These are phyloP conservation scores for Enteromius mattozi DNA, from an alignment of 2,797 vertebrate genomes.

Conservation along the genomic window DNA sequence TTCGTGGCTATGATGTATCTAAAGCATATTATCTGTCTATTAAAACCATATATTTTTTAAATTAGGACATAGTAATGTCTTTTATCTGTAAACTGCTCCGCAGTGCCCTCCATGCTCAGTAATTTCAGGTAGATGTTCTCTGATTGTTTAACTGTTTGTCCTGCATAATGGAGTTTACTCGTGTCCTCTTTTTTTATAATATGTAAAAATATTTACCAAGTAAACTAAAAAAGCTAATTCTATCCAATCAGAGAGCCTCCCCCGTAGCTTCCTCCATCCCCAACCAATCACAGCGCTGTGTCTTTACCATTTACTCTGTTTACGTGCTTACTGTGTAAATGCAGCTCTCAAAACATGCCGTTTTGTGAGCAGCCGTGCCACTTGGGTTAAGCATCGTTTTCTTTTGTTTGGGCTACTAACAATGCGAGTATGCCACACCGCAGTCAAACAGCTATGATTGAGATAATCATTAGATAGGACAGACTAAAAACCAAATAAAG, in stretches of 20 bases:
- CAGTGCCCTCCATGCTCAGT: background rate
- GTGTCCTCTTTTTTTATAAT: background rate
- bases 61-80: background rate
- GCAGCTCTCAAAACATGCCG: background rate
- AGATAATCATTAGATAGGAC: conserved; percentile 32
- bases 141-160: background rate
- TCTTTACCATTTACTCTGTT: conserved; percentile 19
- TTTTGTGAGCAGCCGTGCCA: background rate
- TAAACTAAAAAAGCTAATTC: conserved; percentile 8
- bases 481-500: conserved; percentile 23
- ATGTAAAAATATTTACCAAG: background rate
- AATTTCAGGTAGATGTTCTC: background rate
- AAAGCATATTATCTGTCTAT: background rate
- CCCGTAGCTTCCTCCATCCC: background rate
- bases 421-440: background rate
- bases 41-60: background rate
- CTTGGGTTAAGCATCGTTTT: conserved; percentile 6
- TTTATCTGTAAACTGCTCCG: background rate
- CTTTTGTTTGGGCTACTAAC: conserved; percentile 5
- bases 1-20: background rate
- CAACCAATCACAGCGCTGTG: conserved; percentile 3
- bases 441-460: conserved; percentile 10
- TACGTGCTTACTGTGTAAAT: conserved; percentile 31
- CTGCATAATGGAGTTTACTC: background rate
- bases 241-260: background rate